Evolutionary conservation across 2,113 vertebrate genomes (phyloP), one percentile per base, ranked within the genome.

Genomic region (Psittacus erithacus): DNA sequence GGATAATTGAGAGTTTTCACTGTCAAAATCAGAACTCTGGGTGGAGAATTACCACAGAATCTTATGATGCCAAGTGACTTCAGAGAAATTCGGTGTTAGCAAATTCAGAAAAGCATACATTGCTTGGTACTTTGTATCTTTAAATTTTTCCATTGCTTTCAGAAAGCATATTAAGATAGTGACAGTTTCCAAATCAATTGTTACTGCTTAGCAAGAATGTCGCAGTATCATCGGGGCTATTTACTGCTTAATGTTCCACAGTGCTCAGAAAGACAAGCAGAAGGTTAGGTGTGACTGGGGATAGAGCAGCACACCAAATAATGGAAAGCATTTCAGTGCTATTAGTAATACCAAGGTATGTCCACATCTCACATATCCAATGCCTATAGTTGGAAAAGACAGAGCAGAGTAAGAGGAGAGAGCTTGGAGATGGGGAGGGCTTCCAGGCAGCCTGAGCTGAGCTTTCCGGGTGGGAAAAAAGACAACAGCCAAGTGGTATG

Each of bases 401-500:
- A 67, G 9, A 67, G 22, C 18, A 28, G 43, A 46, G 19, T 12
- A 59, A 41, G 41, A 70, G 49, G 20, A 67, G 35, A 43, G 22
- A 20, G 24, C 13, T 85, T 6, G 1, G 41, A 67, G 23, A 11
- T 57, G 15, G 15, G 16, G 23, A 65, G 33, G 6, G 2, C 7
- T 77, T 53, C 33, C 33, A 65, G 44, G 20, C 39, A 65, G 49
- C 10, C 44, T 38, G 52, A 79, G 33, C 31, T 69, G 17, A 28
- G 33, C 14, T 73, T 13, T 69, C 4, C 11, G 25, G 5, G 24
- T 52, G 31, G 24, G n/a, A 71, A 86, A 47, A 38, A 47, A 68
- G 59, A 22, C 50, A 46, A 2, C 4, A 6, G 5, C 10, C 17
- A 2, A 77, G 49, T 19, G 38, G 23, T 20, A 25, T 0, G 1